phyloP scores from a whole-genome alignment of 2,888 invertebrate species.

The Orthonevra nobilis region DNA sequence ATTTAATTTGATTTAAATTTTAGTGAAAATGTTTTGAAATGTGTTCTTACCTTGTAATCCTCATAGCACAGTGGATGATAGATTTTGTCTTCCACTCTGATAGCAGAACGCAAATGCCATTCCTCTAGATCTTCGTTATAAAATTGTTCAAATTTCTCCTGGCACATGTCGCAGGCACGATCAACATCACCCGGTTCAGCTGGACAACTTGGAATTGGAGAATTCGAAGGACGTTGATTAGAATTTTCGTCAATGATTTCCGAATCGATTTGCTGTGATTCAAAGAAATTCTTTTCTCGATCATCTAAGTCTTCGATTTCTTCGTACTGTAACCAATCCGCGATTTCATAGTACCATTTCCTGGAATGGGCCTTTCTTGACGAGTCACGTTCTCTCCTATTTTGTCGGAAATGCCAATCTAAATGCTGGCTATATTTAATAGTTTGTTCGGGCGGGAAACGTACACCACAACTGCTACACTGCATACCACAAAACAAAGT shows the following conservation, averaged over 20 bases:
- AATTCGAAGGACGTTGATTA: slow-evolving; percentile 81
- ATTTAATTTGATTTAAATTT: too few relatives aligned
- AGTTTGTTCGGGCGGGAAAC: slow-evolving; percentile 94
- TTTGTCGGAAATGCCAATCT: slow-evolving; percentile 99
- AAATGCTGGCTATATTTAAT: slow-evolving; percentile 96
- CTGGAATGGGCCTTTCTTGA: slow-evolving; percentile 91
- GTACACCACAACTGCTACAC: slow-evolving; percentile 96
- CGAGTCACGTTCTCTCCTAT: slow-evolving; percentile 92
- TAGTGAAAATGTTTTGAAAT: too few relatives aligned
- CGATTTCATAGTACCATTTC: slow-evolving; percentile 93
- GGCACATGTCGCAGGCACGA: slow-evolving; percentile 92
- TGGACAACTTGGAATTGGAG: slow-evolving; percentile 86
- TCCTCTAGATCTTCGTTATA: slow-evolving; percentile 98
- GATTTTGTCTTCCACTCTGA: slow-evolving; percentile 86
- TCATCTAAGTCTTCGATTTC: slow-evolving; percentile 96
- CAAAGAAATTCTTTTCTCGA: slow-evolving; percentile 93
- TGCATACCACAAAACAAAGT: slow-evolving; percentile 94
- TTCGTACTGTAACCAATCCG: slow-evolving; percentile 97
- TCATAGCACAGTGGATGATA: slow-evolving; percentile 96
- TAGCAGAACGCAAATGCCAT: slow-evolving; percentile 95
- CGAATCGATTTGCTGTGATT: slow-evolving; percentile 84
- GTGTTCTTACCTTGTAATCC: slow-evolving; percentile 86
- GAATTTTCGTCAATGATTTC: slow-evolving; percentile 82
- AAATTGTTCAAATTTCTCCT: slow-evolving; percentile 95
- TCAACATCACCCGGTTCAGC: slow-evolving; percentile 85